These are phyloP conservation scores for Petrolisthes cinctipes DNA, from an alignment of 2,888 invertebrate species.

Conservation along the genomic window DNA sequence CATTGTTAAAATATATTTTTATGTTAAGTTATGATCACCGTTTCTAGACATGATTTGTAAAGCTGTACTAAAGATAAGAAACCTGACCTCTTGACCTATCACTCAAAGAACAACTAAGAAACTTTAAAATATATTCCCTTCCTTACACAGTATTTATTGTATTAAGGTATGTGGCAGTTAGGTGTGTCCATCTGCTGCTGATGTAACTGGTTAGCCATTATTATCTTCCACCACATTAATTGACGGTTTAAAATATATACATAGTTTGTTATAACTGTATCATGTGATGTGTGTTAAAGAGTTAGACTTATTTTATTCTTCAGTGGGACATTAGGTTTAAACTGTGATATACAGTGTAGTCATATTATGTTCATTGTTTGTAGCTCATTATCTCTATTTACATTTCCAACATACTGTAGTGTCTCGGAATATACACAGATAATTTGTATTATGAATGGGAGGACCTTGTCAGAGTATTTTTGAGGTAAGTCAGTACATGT, in stretches of 20 bases:
- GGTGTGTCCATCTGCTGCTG: neutral
- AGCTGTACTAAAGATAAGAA: neutral
- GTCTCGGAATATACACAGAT: conserved; percentile 17
- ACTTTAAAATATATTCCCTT: too few species aligned
- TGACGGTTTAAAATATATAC: conserved; percentile 18
- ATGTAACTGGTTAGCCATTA: neutral
- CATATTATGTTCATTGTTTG: conserved; percentile 33
- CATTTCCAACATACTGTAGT: conserved; percentile 1
- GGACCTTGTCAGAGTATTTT: conserved; percentile 19
- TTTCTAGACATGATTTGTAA: neutral
- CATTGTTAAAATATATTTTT: conserved; percentile 7
- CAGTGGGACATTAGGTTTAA: conserved; percentile 51
- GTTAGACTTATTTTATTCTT: conserved; percentile 28
- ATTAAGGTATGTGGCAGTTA: neutral
- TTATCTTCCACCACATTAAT: neutral
- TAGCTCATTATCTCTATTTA: conserved; percentile 22
- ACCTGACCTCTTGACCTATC: neutral
- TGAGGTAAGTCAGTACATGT: conserved; percentile 20
- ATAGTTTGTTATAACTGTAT: conserved; percentile 7
- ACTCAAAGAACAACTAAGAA: neutral
- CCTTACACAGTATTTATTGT: neutral
- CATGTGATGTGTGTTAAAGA: conserved; percentile 28
- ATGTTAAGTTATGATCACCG: neutral
- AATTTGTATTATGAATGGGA: conserved; percentile 20
- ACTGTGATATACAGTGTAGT: conserved; percentile 61